phyloP scores from a whole-genome alignment of 2,113 vertebrate genomes.

The Bothrops jararaca region DNA sequence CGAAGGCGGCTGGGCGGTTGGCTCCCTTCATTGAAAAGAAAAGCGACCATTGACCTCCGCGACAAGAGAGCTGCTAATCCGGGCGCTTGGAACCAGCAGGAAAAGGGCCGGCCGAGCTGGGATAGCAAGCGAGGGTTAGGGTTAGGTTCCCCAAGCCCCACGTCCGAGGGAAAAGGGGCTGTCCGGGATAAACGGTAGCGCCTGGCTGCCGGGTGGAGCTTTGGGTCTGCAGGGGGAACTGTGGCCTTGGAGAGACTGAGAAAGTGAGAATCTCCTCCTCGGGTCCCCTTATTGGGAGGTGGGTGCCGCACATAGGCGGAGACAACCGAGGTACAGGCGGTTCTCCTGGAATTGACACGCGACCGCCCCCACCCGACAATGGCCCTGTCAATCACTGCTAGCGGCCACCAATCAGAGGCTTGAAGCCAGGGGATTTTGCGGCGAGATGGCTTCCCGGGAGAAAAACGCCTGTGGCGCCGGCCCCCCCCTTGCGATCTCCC shows the following conservation, averaged over 20 bases:
- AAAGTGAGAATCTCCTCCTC: not conserved
- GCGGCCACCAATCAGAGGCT: constrained; percentile 69
- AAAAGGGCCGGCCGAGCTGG: not conserved
- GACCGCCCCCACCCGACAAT: not conserved
- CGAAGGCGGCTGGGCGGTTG: not conserved
- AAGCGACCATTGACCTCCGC: not conserved
- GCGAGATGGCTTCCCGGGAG: constrained; percentile 33
- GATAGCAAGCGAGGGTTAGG: not conserved
- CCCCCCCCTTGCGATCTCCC: constrained; percentile 5
- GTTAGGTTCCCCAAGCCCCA: not conserved
- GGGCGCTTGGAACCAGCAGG: not conserved
- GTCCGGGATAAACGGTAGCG: not conserved
- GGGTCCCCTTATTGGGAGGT: no score
- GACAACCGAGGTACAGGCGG: not conserved
- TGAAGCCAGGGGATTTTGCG: constrained; percentile 56
- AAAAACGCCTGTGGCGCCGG: constrained; percentile 27
- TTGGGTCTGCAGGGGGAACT: not conserved
- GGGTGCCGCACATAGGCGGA: not conserved
- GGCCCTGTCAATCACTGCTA: constrained; percentile 23
- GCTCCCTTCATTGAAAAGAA: not conserved
- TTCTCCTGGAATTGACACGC: no score
- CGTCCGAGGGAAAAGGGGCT: not conserved
- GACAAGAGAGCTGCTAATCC: not conserved
- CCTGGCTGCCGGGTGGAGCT: not conserved
- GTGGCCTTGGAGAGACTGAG: not conserved